phyloP scores from a whole-genome alignment of 2,888 invertebrate species.

The Herminia tarsipennalis region DNA sequence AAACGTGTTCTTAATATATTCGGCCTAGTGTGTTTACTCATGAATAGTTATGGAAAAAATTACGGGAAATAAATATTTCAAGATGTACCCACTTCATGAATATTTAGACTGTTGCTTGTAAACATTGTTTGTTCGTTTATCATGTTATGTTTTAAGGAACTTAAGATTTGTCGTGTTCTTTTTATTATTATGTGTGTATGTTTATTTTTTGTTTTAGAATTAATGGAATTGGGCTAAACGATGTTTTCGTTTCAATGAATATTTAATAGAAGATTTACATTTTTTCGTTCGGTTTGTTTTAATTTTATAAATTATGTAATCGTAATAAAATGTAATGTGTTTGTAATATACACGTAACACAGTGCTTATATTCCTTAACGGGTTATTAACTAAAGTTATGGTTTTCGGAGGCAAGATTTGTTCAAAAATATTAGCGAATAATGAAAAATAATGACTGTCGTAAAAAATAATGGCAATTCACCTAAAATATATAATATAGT shows the following conservation, averaged over 20 bases:
- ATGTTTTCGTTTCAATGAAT: conserved; percentile 8
- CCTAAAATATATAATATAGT: background rate
- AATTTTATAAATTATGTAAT: conserved; percentile 5
- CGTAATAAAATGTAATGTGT: conserved; percentile 5
- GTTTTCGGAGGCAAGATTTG: too few relatives aligned
- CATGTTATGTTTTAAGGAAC: conserved; percentile 27
- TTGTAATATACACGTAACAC: background rate
- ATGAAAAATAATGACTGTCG: background rate
- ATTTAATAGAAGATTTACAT: conserved; percentile 8
- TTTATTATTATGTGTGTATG: conserved; percentile 6
- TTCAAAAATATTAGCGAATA: too few relatives aligned
- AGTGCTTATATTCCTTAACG: background rate
- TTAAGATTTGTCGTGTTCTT: conserved; percentile 22
- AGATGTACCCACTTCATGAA: conserved; percentile 39
- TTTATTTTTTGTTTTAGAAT: background rate
- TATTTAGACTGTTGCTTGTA: conserved; percentile 42
- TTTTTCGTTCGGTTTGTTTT: conserved; percentile 6
- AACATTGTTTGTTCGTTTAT: conserved; percentile 36
- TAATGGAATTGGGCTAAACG: conserved; percentile 5
- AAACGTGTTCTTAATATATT: conserved; percentile 4
- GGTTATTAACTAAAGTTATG: background rate
- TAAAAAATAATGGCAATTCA: background rate
- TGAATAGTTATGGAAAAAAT: conserved; percentile 42
- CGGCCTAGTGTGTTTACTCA: conserved; percentile 24
- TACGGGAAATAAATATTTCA: conserved; percentile 45